Base-by-base conservation (phyloP, 1,140 invertebrate genomes). In the Rhopalosiphum maidis region DNA sequence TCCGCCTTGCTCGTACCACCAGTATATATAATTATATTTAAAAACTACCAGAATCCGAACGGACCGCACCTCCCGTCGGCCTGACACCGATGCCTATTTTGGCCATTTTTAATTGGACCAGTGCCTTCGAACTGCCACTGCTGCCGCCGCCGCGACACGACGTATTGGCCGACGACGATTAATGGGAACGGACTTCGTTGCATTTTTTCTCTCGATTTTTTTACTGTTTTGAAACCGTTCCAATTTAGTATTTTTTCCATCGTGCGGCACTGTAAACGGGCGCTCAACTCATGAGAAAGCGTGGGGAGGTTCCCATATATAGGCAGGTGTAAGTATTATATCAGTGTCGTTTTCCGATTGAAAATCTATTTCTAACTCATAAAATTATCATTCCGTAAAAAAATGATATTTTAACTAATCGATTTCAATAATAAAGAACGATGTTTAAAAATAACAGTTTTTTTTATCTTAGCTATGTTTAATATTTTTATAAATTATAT, bases 101-200 rank as follows among this genome's bases (percentile, higher is more conserved):
- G 77, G 37, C 77, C 48, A 92, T 83, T 85, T 92, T 92, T 92
- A 92, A 92, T 92, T 92, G 91, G 91, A 92, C 77, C 68, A 82
- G 86, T 88, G 86, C 46, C 86, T n/a, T n/a, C 25, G 43, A n/a
- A 51, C 30, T 15, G 83, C 83, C 37, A 46, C 60, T 3, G 30
- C 60, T 3, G 30, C 60, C 15, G 60, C 30, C 60, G 60, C 60
- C 21, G 48, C 46, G 87, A 51, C 48, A 55, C n/a, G 48, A 88
- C n/a, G 87, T 88, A 88, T 54, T 35, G 87, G 48, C 48, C 46
- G 6, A 54, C 48, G 7, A 51, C 30, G 87, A 88, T 51, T 22
- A 51, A 51, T 87, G 30, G 22, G 37, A 23, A 86, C 86, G 86
- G 46, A 88, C n/a, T 48, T 54, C 21, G n/a, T 87, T 30, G 46